Evolutionary conservation across 2,113 vertebrate species (phyloP).

Genomic region (Odocoileus virginianus): DNA sequence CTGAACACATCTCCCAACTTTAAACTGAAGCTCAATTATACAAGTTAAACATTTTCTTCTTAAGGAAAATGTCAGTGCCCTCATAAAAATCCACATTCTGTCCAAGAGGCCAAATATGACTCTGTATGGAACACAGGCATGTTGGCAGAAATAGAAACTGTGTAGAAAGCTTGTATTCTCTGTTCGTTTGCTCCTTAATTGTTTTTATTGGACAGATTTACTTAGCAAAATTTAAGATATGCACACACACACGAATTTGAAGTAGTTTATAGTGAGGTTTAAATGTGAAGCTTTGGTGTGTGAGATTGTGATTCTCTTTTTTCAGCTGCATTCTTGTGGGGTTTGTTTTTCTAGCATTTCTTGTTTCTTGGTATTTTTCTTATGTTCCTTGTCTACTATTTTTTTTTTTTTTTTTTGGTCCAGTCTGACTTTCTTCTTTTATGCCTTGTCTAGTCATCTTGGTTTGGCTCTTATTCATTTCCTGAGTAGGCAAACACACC

Average conservation of each 20-base stretch:
- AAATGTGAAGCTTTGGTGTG: background rate
- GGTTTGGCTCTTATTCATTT: background rate
- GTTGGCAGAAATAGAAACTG: background rate
- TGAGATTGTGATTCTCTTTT: background rate
- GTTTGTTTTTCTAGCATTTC: background rate
- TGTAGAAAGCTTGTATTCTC: background rate
- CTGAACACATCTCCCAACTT: background rate
- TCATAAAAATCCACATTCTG: background rate
- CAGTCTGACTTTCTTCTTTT: background rate
- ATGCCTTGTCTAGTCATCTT: background rate
- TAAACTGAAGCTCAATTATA: background rate
- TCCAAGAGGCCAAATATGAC: background rate
- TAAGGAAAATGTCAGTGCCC: background rate
- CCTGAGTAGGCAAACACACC: background rate
- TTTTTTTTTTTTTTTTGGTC: background rate
- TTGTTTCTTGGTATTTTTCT: background rate
- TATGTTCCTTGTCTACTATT: background rate
- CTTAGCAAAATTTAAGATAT: background rate
- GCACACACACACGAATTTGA: background rate
- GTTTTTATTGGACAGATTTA: background rate
- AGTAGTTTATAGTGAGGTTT: background rate
- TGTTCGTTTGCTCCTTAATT: background rate
- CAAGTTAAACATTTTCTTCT: background rate
- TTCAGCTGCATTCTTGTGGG: background rate
- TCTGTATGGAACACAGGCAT: background rate